Conservation (phyloP, 2,113 vertebrate genomes). For the Esox niger region DNA sequence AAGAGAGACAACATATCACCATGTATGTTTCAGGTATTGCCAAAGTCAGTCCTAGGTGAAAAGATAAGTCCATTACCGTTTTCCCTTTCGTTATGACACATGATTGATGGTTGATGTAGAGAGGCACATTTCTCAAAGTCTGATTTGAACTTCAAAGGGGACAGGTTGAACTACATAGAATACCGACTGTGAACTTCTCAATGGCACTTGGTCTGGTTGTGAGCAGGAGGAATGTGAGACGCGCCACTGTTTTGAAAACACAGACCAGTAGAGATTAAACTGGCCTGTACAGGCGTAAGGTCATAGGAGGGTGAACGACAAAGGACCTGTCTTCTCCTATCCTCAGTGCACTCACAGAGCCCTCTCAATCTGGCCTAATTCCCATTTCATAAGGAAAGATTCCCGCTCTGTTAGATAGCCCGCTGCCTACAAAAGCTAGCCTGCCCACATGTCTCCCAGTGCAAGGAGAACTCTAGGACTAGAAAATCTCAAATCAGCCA, state of each 20-base stretch:
- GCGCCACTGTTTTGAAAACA: conserved; percentile 13
- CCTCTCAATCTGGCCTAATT: conserved; percentile 26
- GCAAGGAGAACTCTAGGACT: too few species aligned
- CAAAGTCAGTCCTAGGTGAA: too few species aligned
- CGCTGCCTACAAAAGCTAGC: background rate
- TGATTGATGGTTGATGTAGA: too few species aligned
- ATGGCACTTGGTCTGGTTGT: background rate
- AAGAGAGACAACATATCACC: too few species aligned
- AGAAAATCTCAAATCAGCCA: too few species aligned
- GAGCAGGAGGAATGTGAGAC: conserved; percentile 7
- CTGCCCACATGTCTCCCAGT: background rate
- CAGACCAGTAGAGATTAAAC: conserved; percentile 19
- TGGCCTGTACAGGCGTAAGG: background rate
- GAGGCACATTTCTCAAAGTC: conserved; percentile 3
- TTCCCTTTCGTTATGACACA: too few species aligned
- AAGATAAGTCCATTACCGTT: too few species aligned
- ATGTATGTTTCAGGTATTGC: too few species aligned
- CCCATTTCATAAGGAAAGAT: conserved; percentile 26
- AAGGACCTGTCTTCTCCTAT: conserved; percentile 30
- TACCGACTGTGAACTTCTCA: background rate
- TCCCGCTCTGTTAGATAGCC: background rate
- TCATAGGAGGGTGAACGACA: conserved; percentile 33
- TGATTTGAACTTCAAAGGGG: background rate
- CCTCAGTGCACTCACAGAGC: conserved; percentile 14
- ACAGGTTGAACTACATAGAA: background rate